Percentiles rank a stretch among this genome's conserved stretches.
Conservation (phyloP, 2,113 vertebrate genomes). For the Suncus etruscus region DNA sequence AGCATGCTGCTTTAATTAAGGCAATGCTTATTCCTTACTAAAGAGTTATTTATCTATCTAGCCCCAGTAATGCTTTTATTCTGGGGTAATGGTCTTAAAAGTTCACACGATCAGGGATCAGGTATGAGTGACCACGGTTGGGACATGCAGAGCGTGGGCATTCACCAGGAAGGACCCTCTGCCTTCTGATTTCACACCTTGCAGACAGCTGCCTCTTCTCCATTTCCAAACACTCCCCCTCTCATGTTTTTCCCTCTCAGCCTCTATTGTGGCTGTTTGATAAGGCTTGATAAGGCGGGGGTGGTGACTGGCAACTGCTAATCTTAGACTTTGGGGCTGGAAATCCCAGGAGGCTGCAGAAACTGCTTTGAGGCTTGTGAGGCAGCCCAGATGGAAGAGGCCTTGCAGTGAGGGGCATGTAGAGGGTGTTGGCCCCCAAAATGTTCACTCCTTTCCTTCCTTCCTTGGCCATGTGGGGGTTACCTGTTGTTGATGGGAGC, state of each 20-base stretch:
- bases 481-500: background rate
- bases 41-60: too few species aligned
- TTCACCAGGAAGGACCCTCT: background rate
- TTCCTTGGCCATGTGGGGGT: background rate
- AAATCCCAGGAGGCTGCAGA: slow-evolving; percentile 24
- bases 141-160: background rate
- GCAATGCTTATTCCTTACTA: too few species aligned
- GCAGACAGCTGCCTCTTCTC: slow-evolving; percentile 36
- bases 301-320: slow-evolving; percentile 11
- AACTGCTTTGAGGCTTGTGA: background rate
- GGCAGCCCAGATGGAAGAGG: background rate
- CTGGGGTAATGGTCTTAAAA: background rate
- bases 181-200: background rate
- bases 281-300: slow-evolving; percentile 73
- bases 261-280: slow-evolving; percentile 45
- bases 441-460: background rate
- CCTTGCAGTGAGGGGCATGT: background rate
- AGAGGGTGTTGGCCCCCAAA: background rate
- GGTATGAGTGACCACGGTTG: background rate
- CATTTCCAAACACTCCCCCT: slow-evolving; percentile 52
- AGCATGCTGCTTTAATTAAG: background rate
- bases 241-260: background rate
- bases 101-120: background rate
- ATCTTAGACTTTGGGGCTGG: slow-evolving; percentile 33
- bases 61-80: background rate